A percentile compares a stretch with the other conserved stretches of the same genome.
Evolutionary conservation across 2,797 vertebrate genomes (phyloP).

Genomic region (Macrochelys suwanniensis): DNA sequence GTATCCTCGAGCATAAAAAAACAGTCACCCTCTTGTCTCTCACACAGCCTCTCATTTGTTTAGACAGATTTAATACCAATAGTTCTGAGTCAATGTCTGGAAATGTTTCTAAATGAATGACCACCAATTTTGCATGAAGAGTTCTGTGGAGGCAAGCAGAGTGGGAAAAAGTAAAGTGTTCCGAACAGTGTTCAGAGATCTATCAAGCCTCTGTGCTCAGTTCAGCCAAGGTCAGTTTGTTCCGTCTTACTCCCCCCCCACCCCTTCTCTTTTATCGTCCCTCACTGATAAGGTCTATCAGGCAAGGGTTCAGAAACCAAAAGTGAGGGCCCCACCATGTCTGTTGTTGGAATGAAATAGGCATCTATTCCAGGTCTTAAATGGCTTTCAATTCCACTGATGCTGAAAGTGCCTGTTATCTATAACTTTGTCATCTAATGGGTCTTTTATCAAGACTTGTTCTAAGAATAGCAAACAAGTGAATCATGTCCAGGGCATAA

Average conservation of each 20-base stretch:
- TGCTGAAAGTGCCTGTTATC: not conserved
- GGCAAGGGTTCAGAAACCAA: slow-evolving; percentile 15
- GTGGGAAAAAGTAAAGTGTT: slow-evolving; percentile 18
- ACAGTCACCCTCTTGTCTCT: not conserved
- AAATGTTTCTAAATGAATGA: slow-evolving; percentile 62
- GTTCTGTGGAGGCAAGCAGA: not conserved
- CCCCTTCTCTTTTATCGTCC: slow-evolving; percentile 2
- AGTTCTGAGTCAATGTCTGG: slow-evolving; percentile 22
- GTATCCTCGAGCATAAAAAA: slow-evolving; percentile 31
- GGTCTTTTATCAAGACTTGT: not conserved
- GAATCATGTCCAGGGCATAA: not conserved
- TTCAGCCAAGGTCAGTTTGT: not conserved
- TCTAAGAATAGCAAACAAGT: slow-evolving; percentile 40
- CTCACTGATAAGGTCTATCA: not conserved
- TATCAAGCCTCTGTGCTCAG: not conserved
- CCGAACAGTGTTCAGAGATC: slow-evolving; percentile 29
- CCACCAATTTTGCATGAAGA: slow-evolving; percentile 15
- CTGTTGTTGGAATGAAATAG: slow-evolving; percentile 14
- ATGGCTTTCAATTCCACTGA: not conserved
- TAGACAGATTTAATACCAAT: slow-evolving; percentile 25
- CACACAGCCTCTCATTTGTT: slow-evolving; percentile 22
- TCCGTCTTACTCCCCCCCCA: not conserved
- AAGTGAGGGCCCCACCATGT: not conserved
- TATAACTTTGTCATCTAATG: slow-evolving; percentile 36
- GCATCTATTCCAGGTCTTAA: not conserved